phyloP scores from a whole-genome alignment of 2,113 vertebrate genomes.

The Hippocampus comes region DNA sequence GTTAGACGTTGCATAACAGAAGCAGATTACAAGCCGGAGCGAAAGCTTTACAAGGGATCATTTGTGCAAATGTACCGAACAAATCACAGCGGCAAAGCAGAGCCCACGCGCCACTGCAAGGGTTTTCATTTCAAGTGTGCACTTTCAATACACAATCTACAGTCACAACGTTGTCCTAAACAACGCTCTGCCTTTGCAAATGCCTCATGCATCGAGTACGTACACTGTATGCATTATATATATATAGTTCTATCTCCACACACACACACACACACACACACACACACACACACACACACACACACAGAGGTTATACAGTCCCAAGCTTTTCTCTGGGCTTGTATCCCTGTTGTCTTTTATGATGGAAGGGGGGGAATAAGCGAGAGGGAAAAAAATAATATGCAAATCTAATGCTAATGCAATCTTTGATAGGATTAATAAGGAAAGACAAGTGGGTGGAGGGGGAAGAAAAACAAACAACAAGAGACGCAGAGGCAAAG shows the following conservation, averaged over 20 bases:
- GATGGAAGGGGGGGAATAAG: background rate
- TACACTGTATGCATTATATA: no score
- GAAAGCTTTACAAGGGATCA: background rate
- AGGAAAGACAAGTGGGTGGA: background rate
- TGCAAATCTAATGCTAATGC: constrained; percentile 3
- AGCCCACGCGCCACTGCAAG: background rate
- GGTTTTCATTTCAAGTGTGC: background rate
- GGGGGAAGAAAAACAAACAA: background rate
- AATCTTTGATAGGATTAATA: constrained; percentile 7
- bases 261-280: no score
- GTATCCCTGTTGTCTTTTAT: background rate
- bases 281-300: no score
- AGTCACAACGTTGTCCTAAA: no score
- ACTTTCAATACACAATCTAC: background rate
- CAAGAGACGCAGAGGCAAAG: background rate
- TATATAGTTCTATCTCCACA: no score
- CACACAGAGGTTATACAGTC: background rate
- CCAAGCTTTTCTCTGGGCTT: background rate
- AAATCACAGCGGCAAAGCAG: background rate
- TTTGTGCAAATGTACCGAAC: background rate
- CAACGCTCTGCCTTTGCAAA: no score
- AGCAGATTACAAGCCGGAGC: background rate
- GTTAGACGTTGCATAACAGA: background rate
- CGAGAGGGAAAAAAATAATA: background rate
- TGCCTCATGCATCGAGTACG: no score